Percentiles rank a stretch among this genome's conserved stretches.
These are phyloP conservation scores for Rhinoraja longicauda DNA, from an alignment of 2,797 vertebrate genomes.

Conservation along the genomic window DNA sequence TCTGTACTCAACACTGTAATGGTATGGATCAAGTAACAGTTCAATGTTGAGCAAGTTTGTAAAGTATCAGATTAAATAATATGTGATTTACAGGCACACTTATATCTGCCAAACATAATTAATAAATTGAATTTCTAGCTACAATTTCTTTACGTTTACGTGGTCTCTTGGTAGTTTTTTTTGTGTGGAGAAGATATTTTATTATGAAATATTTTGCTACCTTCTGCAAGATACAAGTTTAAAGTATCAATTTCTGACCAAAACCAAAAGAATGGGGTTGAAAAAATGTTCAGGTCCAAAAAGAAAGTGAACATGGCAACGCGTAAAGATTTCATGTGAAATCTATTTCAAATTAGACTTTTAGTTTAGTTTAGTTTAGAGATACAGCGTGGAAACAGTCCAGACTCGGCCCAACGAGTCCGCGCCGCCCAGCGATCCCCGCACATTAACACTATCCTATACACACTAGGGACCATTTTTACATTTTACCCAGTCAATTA, in stretches of 20 bases:
- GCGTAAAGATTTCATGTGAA: background rate
- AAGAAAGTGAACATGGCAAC: background rate
- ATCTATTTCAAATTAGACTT: background rate
- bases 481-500: no score
- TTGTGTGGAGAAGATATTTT: background rate
- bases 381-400: no score
- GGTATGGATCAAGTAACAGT: background rate
- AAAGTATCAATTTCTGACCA: background rate
- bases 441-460: no score
- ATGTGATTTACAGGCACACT: background rate
- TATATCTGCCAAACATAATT: background rate
- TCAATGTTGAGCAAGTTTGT: background rate
- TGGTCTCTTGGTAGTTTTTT: background rate
- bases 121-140: background rate
- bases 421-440: no score
- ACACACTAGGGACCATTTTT: no score
- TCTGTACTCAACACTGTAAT: background rate
- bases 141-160: background rate
- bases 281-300: background rate
- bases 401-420: no score
- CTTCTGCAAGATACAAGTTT: background rate
- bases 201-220: background rate
- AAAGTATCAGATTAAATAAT: background rate
- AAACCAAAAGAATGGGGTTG: background rate
- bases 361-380: no score